Base-by-base conservation (phyloP, 2,888 invertebrate species). In the Pristionchus exspectatus region DNA sequence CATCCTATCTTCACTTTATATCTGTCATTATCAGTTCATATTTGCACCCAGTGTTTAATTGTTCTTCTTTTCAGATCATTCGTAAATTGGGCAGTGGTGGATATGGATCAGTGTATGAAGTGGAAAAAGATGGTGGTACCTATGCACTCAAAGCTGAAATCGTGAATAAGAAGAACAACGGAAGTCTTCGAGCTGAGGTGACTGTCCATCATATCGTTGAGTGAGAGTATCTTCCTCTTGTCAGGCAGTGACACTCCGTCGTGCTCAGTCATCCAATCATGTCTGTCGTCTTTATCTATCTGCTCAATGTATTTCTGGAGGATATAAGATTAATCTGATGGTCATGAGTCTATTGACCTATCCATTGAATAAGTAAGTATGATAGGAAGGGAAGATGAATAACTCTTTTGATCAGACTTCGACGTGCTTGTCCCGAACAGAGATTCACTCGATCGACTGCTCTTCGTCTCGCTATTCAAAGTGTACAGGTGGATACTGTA, bases 11-110 rank as follows among this genome's bases (percentile, higher is more conserved):
- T 72, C 27, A 30, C 72, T 21, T 30, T 21, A 24, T 24, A 24
- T 21, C 21, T 59, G 59, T 16, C 59, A 38, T 24, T 59, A 63
- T 63, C 56, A 56, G 56, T 33, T 7, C 72, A 72, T 3, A 14
- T 27, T 72, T 14, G 21, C 16, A 69, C 72, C 16, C 72, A 72
- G 16, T 72, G 16, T 63, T 63, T 72, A 18, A 72, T 33, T 5
- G 1, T 72, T 21, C 16, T 27, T 33, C 33, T 16, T 33, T 33
- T 0, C 85, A 92, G 90, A 89, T 92, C 24, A 84, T 92, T 86
- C 90, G 88, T n/a, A 91, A 93, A 81, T 89, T 93, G 16, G 93
- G 93, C 38, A 91, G 91, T 38, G 93, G 93, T n/a, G 93, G 93
- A 16, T 93, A 93, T 88, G 93, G 93, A 24, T 91, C 92, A 66